phyloP scores from a whole-genome alignment of 2,797 vertebrate species.

The Sciurus vulgaris region DNA sequence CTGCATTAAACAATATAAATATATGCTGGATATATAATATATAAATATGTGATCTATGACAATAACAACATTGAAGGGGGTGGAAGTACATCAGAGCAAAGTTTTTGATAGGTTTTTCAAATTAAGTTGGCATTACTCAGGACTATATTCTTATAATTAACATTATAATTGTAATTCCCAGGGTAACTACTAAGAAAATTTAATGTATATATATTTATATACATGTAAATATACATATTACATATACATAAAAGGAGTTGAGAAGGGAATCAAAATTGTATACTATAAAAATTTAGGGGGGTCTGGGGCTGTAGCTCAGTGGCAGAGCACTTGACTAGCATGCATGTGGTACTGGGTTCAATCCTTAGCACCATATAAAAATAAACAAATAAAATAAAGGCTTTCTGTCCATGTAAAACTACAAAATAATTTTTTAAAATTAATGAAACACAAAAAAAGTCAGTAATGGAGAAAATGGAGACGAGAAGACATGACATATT shows the following conservation, averaged over 20 bases:
- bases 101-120: neutral
- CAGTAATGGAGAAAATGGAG: neutral
- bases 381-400: no score
- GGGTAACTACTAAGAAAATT: neutral
- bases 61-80: neutral
- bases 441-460: constrained; percentile 5
- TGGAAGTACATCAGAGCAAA: neutral
- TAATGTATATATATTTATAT: neutral
- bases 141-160: constrained; percentile 9
- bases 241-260: neutral
- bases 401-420: no score
- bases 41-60: constrained; percentile 4
- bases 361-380: no score
- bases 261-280: neutral
- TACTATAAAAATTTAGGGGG: neutral
- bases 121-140: neutral
- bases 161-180: neutral
- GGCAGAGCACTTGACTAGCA: no score
- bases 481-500: neutral
- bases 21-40: neutral
- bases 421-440: neutral
- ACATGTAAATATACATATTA: neutral
- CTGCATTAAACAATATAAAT: constrained; percentile 34
- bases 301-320: no score
- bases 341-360: no score